Evolutionary conservation across 2,113 vertebrate species (phyloP), one percentile per base, ranked within the genome.

Genomic region (Drymodes brunneopygia): DNA sequence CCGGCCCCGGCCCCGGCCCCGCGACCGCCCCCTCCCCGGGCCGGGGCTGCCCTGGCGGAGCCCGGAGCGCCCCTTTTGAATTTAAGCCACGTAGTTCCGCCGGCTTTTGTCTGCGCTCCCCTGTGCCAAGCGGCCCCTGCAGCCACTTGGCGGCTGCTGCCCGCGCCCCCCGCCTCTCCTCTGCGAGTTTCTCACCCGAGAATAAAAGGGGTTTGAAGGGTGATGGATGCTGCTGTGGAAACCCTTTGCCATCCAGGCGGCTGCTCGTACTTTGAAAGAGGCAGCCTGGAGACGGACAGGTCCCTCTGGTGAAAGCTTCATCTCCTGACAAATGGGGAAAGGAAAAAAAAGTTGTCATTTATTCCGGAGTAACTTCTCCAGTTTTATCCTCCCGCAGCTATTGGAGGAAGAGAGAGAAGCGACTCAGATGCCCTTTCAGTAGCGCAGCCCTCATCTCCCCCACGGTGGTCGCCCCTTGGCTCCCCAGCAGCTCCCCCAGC

Each of bases 81-180:
- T 85, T 66, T 42, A 50, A 95, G 91, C 94, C 96, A 85, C 96
- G 88, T 92, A 93, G 96, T 85, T 95, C 95, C 96, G 96, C 93
- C 87, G 70, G 57, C 95, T 94, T 89, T 89, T 81, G 86, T 82
- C 88, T 57, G 92, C 93, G 15, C 79, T 58, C 80, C 84, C 40
- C 92, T 2, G 53, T 80, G 93, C 66, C 81, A 90, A 64, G 77
- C 33, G 75, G 93, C 69, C 81, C 81, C 85, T 35, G 77, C 91
- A 56, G 90, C 29, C 91, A 44, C 93, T 88, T 48, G 90, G 80
- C 74, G 65, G 80, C 56, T 31, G 15, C 83, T 38, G 33, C 45
- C 87, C 58, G 40, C 38, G 7, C 44, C 71, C 64, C 80, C 80
- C 86, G 23, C 53, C 45, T 40, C 53, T 44, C 19, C 45, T 23